A percentile compares a stretch with the other conserved stretches of the same genome.
Evolutionary conservation across 2,888 invertebrate species (phyloP).

Genomic region (Quadroppia sp.): DNA sequence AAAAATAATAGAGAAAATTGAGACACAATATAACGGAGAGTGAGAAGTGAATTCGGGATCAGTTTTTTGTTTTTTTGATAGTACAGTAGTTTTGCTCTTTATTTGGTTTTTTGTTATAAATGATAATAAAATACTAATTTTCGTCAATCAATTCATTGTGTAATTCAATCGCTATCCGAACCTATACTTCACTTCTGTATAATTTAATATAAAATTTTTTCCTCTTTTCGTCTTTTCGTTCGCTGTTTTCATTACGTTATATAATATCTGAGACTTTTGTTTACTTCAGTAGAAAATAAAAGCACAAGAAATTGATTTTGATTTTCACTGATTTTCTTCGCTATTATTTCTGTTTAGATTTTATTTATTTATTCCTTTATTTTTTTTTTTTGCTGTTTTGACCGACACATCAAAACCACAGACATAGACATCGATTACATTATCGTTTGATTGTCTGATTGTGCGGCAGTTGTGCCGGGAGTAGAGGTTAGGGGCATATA

Average conservation of each 20-base stretch:
- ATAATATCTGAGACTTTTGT: no score
- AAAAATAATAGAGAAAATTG: neutral
- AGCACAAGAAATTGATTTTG: neutral
- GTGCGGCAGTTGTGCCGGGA: neutral
- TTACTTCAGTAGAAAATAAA: no score
- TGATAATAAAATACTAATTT: constrained; percentile 14
- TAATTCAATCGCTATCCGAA: neutral
- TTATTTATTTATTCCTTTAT: neutral
- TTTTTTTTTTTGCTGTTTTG: neutral
- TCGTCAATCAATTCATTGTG: neutral
- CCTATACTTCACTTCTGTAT: neutral
- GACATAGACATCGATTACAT: constrained; percentile 9
- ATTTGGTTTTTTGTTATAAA: neutral
- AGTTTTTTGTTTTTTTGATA: no score
- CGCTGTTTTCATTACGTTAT: no score
- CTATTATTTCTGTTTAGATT: neutral
- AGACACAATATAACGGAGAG: neutral
- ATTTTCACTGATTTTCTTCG: neutral
- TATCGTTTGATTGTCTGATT: constrained; percentile 13
- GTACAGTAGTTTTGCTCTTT: no score
- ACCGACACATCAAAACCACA: neutral
- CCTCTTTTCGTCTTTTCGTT: no score
- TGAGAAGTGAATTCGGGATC: neutral
- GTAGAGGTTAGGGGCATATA: neutral
- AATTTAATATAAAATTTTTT: neutral